A percentile compares a stretch with the other conserved stretches of the same genome.
phyloP scores from a whole-genome alignment of 2,113 vertebrate species.

The Platanista minor region DNA sequence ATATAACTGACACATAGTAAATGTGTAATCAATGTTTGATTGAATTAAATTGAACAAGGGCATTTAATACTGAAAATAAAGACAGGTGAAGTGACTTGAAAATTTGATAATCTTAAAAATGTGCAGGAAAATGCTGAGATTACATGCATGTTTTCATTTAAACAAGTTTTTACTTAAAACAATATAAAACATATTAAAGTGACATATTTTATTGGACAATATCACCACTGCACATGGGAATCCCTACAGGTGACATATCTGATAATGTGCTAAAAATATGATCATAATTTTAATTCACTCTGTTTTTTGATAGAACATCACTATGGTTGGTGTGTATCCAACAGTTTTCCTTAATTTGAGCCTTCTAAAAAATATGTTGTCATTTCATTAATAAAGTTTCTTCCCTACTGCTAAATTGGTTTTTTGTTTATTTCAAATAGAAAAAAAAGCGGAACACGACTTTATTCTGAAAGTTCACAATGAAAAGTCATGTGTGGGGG shows the following conservation, averaged over 20 bases:
- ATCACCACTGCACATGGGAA: neutral
- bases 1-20: neutral
- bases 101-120: slow-evolving; percentile 18
- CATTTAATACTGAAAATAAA: slow-evolving; percentile 50
- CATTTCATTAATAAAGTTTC: neutral
- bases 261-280: slow-evolving; percentile 8
- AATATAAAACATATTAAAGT: slow-evolving; percentile 28
- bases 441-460: neutral
- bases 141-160: neutral
- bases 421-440: neutral
- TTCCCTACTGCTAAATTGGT: neutral
- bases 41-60: slow-evolving; percentile 37
- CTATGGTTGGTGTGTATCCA: neutral
- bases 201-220: neutral
- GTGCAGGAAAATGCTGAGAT: slow-evolving; percentile 13
- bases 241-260: neutral
- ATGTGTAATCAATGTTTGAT: neutral
- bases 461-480: neutral
- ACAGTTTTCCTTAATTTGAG: neutral
- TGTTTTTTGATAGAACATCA: neutral
- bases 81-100: neutral
- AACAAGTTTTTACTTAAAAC: slow-evolving; percentile 30
- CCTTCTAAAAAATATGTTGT: neutral
- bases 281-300: slow-evolving; percentile 5
- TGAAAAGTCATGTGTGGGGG: neutral